These are phyloP conservation scores for Andrena camellia DNA, from an alignment of 2,888 invertebrate species.

Conservation along the genomic window DNA sequence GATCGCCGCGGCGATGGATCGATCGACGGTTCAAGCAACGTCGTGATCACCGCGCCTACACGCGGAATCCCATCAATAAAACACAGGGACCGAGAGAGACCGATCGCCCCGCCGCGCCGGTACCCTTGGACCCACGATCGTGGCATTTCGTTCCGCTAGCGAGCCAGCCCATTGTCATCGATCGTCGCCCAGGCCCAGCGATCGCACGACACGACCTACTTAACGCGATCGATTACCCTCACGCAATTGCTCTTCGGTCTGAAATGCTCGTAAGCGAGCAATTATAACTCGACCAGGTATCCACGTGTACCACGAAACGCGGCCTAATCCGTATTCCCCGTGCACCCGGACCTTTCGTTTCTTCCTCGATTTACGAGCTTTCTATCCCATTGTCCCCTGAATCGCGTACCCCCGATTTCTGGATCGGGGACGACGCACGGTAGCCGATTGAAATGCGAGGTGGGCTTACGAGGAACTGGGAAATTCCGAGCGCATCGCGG, in stretches of 20 bases:
- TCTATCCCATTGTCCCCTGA: constrained; percentile 41
- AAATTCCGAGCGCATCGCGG: constrained; percentile 48
- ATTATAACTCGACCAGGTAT: constrained; percentile 24
- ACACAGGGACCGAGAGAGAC: constrained; percentile 43
- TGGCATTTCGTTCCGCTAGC: constrained; percentile 74
- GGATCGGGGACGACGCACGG: constrained; percentile 21
- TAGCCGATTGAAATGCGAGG: constrained; percentile 50
- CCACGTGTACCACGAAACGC: constrained; percentile 24
- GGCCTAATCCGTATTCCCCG: constrained; percentile 46
- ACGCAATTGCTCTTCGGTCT: constrained; percentile 5
- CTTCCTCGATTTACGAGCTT: constrained; percentile 58
- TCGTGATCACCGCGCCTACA: constrained; percentile 70
- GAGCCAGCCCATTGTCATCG: constrained; percentile 71
- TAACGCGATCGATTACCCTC: constrained; percentile 46
- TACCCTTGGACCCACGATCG: constrained; percentile 63
- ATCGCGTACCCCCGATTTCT: constrained; percentile 40
- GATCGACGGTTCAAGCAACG: constrained; percentile 37
- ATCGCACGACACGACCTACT: constrained; percentile 59
- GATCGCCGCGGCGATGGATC: constrained; percentile 20
- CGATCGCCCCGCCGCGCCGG: constrained; percentile 45
- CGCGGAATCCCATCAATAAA: constrained; percentile 67
- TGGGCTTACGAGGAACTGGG: constrained; percentile 4
- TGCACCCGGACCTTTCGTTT: constrained; percentile 27
- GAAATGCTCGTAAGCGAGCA: constrained; percentile 5
- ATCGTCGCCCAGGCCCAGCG: constrained; percentile 35